Percentiles rank a stretch among this genome's conserved stretches.
Conservation (phyloP, 2,888 invertebrate genomes). For the Lasiommata megera region DNA sequence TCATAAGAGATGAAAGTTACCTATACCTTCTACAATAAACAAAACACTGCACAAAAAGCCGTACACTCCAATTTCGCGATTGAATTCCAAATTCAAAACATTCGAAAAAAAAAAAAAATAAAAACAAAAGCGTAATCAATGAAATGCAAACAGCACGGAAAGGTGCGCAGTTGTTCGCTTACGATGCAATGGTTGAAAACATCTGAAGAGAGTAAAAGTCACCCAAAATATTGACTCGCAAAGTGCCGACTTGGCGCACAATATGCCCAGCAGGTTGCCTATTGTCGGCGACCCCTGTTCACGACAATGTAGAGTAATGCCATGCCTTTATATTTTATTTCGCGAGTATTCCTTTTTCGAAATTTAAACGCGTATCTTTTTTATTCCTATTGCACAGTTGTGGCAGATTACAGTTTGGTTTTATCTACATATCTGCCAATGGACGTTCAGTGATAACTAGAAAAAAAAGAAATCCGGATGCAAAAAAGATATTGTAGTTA, state of each 20-base stretch:
- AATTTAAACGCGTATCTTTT: background rate
- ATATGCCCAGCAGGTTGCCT: conserved; percentile 74
- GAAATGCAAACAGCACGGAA: conserved; percentile 45
- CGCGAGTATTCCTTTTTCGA: conserved; percentile 50
- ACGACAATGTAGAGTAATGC: conserved; percentile 65
- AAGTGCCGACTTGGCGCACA: conserved; percentile 73
- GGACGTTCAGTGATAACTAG: no score
- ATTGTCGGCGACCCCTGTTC: conserved; percentile 63
- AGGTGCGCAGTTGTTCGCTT: conserved; percentile 71
- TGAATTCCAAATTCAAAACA: conserved; percentile 51
- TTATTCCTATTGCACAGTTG: background rate
- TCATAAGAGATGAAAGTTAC: background rate
- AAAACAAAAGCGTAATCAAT: conserved; percentile 60
- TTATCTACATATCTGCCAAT: no score
- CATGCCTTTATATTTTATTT: conserved; percentile 67
- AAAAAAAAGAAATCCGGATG: no score
- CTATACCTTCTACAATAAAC: background rate
- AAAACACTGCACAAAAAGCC: conserved; percentile 16
- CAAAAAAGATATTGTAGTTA: no score
- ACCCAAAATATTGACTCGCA: conserved; percentile 79
- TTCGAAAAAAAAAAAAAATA: conserved; percentile 40
- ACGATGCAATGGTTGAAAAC: conserved; percentile 49
- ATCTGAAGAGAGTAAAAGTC: conserved; percentile 51
- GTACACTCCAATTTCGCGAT: conserved; percentile 40
- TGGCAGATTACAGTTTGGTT: no score